Evolutionary conservation across 2,113 vertebrate genomes (phyloP).

Genomic region (Ptychochromis oligacanthus): DNA sequence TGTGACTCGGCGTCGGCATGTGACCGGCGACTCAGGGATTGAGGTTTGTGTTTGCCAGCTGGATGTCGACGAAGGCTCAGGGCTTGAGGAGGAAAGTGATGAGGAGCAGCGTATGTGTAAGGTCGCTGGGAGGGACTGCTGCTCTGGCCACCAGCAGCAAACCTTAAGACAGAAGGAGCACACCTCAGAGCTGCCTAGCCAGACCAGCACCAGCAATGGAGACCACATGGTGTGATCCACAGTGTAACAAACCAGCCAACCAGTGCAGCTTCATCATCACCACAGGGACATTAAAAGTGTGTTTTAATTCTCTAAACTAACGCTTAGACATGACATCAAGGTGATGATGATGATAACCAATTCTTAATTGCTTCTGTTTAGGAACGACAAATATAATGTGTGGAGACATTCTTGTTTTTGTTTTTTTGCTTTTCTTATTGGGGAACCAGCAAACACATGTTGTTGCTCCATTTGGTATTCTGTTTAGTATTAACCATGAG

Average conservation of each 20-base stretch:
- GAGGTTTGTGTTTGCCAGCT: slow-evolving; percentile 84
- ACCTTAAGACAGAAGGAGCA: slow-evolving; percentile 68
- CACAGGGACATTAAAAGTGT: slow-evolving; percentile 45
- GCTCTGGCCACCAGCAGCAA: slow-evolving; percentile 62
- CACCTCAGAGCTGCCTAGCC: slow-evolving; percentile 52
- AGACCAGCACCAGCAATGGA: slow-evolving; percentile 65
- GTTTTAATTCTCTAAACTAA: slow-evolving; percentile 50
- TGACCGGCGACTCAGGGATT: slow-evolving; percentile 86
- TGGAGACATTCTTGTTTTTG: slow-evolving; percentile 8
- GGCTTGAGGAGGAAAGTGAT: slow-evolving; percentile 74
- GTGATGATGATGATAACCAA: slow-evolving; percentile 52
- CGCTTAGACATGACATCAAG: slow-evolving; percentile 23
- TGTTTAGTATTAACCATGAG: not conserved
- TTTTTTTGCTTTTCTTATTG: slow-evolving; percentile 28
- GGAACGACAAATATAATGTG: slow-evolving; percentile 16
- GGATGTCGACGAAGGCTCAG: slow-evolving; percentile 75
- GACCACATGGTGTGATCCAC: slow-evolving; percentile 78
- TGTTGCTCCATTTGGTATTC: slow-evolving; percentile 20
- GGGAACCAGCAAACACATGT: slow-evolving; percentile 37
- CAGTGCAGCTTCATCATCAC: slow-evolving; percentile 42
- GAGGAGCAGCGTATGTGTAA: slow-evolving; percentile 71
- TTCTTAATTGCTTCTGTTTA: slow-evolving; percentile 30
- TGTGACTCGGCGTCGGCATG: slow-evolving; percentile 78
- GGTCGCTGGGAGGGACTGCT: slow-evolving; percentile 68
- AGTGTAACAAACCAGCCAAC: slow-evolving; percentile 42